phyloP scores from a whole-genome alignment of 2,113 vertebrate species.

The Dinomys branickii region DNA sequence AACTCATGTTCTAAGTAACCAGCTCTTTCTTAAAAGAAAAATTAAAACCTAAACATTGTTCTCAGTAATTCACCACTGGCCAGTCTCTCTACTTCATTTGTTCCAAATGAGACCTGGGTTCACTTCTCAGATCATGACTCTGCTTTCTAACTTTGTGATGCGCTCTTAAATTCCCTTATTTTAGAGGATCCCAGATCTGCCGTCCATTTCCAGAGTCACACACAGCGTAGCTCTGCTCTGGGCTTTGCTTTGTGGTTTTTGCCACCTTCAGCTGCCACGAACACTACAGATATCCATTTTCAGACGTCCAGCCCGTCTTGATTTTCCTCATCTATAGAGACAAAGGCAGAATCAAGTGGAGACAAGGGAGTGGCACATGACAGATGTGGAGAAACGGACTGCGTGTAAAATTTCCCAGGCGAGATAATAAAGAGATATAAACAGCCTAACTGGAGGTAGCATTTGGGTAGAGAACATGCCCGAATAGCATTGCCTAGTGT shows the following conservation, averaged over 20 bases:
- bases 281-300: neutral
- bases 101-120: neutral
- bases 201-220: neutral
- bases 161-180: neutral
- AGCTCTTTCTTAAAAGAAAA: neutral
- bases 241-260: neutral
- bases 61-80: neutral
- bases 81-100: neutral
- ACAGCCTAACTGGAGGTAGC: neutral
- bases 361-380: neutral
- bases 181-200: neutral
- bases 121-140: neutral
- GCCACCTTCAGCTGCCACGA: neutral
- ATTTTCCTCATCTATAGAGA: neutral
- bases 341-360: neutral
- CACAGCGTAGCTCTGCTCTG: no score
- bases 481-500: fast-evolving
- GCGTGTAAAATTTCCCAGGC: neutral
- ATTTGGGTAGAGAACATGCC: neutral
- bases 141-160: neutral
- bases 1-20: neutral
- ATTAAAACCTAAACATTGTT: neutral
- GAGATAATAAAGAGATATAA: neutral
- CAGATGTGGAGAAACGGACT: neutral
- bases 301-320: no score